phyloP scores from a whole-genome alignment of 2,888 invertebrate species.

The Arrhopalites spinosus region DNA sequence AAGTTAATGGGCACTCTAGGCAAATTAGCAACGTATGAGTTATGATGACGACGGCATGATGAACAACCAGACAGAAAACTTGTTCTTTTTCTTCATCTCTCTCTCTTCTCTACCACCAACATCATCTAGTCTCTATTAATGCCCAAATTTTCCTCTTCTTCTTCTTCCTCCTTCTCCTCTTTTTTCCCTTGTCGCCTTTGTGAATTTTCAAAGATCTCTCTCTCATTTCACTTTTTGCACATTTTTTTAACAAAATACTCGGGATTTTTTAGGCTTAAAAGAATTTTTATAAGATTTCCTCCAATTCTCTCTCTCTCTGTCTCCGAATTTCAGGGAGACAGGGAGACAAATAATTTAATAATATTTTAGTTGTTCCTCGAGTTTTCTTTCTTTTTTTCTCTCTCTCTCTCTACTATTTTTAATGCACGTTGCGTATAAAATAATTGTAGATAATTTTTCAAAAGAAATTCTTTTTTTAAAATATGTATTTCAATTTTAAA shows the following conservation, averaged over 20 bases:
- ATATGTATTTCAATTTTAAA: neutral
- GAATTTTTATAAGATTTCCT: neutral
- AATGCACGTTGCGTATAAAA: too few relatives aligned
- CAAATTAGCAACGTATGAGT: constrained; percentile 43
- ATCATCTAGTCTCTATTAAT: constrained; percentile 18
- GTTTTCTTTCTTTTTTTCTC: too few relatives aligned
- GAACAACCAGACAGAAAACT: constrained; percentile 29
- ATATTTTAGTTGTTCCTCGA: too few relatives aligned
- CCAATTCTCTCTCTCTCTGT: neutral
- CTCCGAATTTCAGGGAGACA: too few relatives aligned
- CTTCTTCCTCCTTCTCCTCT: neutral
- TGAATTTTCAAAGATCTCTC: constrained; percentile 30
- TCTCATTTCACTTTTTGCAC: neutral
- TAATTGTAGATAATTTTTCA: too few relatives aligned
- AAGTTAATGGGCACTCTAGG: constrained; percentile 44
- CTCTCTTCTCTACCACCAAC: constrained; percentile 6
- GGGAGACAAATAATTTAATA: too few relatives aligned
- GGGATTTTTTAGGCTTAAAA: too few relatives aligned
- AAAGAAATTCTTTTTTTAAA: too few relatives aligned
- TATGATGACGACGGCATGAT: constrained; percentile 39
- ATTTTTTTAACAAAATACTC: neutral
- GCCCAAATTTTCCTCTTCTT: constrained; percentile 3
- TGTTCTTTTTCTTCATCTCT: constrained; percentile 16
- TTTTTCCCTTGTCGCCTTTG: constrained; percentile 12
- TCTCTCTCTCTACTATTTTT: too few relatives aligned